Evolutionary conservation across 2,113 vertebrate genomes (phyloP).

Genomic region (Microcebus tavaratra): DNA sequence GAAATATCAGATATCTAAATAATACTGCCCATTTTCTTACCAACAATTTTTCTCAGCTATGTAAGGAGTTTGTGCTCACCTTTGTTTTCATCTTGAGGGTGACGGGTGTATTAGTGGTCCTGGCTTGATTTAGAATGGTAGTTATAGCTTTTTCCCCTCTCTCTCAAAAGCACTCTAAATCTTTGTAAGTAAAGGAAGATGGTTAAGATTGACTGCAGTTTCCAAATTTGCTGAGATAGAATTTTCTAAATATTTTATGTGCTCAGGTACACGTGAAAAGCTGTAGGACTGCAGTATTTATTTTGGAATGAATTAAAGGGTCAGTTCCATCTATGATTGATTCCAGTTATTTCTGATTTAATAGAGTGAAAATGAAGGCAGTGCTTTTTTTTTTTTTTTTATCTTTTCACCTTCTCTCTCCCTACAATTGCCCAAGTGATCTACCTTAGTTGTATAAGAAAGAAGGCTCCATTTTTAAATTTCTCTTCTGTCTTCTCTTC

Average conservation of each 20-base stretch:
- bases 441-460: background rate
- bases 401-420: background rate
- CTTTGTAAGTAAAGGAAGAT: slow-evolving; percentile 49
- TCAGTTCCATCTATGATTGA: background rate
- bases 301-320: background rate
- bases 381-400: background rate
- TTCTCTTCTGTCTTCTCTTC: background rate
- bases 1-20: slow-evolving; percentile 5
- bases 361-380: background rate
- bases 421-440: background rate
- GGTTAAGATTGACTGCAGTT: slow-evolving; percentile 61
- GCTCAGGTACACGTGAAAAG: background rate
- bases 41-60: background rate
- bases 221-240: slow-evolving; percentile 59
- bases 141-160: slow-evolving; percentile 23
- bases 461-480: background rate
- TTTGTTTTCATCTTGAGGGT: slow-evolving; percentile 39
- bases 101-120: slow-evolving; percentile 55
- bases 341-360: background rate
- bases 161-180: slow-evolving; percentile 68
- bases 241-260: slow-evolving; percentile 65
- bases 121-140: slow-evolving; percentile 62
- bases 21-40: slow-evolving; percentile 23
- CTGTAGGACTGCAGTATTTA: background rate
- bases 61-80: slow-evolving; percentile 23